Evolutionary conservation across 2,888 invertebrate genomes (phyloP), one percentile per base, ranked within the genome.

Genomic region (Rhogogaster chlorosoma): DNA sequence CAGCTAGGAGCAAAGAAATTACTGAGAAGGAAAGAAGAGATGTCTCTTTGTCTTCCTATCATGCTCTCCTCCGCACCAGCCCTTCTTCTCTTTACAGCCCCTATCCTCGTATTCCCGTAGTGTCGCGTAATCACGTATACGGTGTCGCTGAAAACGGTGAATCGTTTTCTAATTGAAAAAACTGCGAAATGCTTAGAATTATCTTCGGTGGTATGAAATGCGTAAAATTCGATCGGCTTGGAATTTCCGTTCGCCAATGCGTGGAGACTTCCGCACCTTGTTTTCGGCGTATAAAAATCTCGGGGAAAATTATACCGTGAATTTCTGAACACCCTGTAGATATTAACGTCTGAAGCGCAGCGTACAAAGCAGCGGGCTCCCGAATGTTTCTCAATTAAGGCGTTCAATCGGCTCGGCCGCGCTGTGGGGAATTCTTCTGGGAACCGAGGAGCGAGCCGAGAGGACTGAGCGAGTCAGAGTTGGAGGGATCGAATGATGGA

Each of bases 301-400:
- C 15, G 67, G 67, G 10, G 0, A 3, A 9, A 42, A 42, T 73
- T 73, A n/a, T 22, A 42, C 42, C n/a, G 42, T 49, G 18, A 29
- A n/a, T 45, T 77, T 77, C 2, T 22, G 80, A 80, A 57, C 80
- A 80, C 57, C 80, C 80, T 61, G 38, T 80, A 80, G 38, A 83
- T 83, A 83, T 49, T 22, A 32, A 38, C 67, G 83, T 83, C 71
- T 32, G 70, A 7, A 83, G 36, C 67, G 42, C 32, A 61, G 64
- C 83, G 64, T 70, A 83, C 83, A 83, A 83, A 83, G 73, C 84
- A 75, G 53, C 57, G 57, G 73, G 84, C 84, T 73, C 75, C 84
- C 84, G 84, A 73, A 84, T 84, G 73, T 80, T 70, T 78, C 84
- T 85, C 82, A 70, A 85, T 85, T 85, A 85, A 85, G 84, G 84